phyloP scores from a whole-genome alignment of 2,888 invertebrate genomes.

The Trisateles emortualis region DNA sequence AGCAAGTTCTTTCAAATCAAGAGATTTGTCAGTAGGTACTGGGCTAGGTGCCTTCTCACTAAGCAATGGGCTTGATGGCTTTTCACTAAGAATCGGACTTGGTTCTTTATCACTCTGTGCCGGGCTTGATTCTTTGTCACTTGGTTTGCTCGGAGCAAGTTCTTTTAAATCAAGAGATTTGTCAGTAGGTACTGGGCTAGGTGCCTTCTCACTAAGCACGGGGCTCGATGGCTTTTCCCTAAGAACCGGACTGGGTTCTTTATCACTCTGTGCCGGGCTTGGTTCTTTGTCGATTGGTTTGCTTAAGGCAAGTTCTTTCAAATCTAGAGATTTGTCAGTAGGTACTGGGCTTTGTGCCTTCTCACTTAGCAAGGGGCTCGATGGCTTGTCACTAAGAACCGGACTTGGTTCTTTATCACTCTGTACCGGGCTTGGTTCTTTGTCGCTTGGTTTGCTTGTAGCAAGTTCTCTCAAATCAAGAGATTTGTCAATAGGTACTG shows the following conservation, averaged over 20 bases:
- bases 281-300: background rate
- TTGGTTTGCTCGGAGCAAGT: no score
- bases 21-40: conserved; percentile 3
- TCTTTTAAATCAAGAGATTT: no score
- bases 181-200: conserved; percentile 1
- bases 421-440: conserved; percentile 1
- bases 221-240: conserved; percentile 5
- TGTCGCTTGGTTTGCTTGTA: background rate
- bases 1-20: conserved; percentile 3
- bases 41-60: conserved; percentile 7
- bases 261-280: no score
- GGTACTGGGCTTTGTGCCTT: background rate
- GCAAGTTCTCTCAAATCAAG: no score
- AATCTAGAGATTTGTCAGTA: background rate
- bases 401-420: background rate
- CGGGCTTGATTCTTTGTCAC: conserved; percentile 7
- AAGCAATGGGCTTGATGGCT: no score
- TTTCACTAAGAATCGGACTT: background rate
- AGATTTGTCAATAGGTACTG: background rate
- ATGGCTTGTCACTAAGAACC: conserved; percentile 11
- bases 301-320: no score
- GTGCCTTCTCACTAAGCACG: conserved; percentile 6
- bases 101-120: background rate
- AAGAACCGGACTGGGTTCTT: background rate
- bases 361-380: conserved; percentile 4